Evolutionary conservation across 2,113 vertebrate genomes (phyloP), one percentile per base, ranked within the genome.

Genomic region (Triplophysa rosa): DNA sequence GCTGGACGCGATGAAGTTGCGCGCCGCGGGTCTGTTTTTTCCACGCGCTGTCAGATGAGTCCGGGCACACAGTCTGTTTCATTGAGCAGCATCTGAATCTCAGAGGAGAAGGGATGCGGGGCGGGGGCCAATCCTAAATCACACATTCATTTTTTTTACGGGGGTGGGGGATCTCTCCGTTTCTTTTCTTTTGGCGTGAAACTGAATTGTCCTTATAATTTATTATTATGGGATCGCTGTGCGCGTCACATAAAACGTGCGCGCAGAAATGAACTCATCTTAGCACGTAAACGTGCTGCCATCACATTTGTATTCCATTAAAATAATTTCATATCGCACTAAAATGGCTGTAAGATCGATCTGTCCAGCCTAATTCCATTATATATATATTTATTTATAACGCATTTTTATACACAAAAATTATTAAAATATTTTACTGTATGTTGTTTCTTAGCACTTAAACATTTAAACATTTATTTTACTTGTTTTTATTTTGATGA

Each of bases 1-100:
- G 87, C 90, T 88, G 90, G 92, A 90, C 87, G 87, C 88, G 88
- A 87, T 87, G 83, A 90, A 93, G 87, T 92, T 91, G 19, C 19
- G 61, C 19, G 54, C 74, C 47, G 77, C 56, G 49, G 62, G 9
- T n/a, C 5, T 13, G 79, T 83, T 85, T 87, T 92, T 91, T 90
- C 93, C 93, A 94, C 93, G 93, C 26, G 72, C 65, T 94, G 92
- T 95, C 93, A 92, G 92, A 92, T 89, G 91, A 92, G 90, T 93
- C 92, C 92, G 89, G 90, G 89, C 90, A 90, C 91, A 91, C 89
- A 86, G 89, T 89, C 91, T 91, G 89, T 90, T 89, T 89, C 89
- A 90, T 91, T 91, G 92, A 91, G 92, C 92, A 94, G 87, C 93
- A 91, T 93, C 92, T 88, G 90, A 94, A 92, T 89, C 87, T 92